Percentiles rank a stretch among this genome's conserved stretches.
phyloP scores from a whole-genome alignment of 2,888 invertebrate species.

The Cosmia pyralina region DNA sequence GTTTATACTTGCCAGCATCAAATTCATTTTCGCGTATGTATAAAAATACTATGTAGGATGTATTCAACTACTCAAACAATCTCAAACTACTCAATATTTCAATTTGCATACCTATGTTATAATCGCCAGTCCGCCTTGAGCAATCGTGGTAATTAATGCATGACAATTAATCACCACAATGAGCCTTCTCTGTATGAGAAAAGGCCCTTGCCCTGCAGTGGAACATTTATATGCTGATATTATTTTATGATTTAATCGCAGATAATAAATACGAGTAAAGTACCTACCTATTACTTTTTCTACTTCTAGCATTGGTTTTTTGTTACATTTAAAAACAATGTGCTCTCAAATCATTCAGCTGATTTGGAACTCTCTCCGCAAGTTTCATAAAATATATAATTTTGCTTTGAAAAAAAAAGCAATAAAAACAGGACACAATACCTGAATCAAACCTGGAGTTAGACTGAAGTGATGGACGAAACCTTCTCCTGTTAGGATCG shows the following conservation, averaged over 20 bases:
- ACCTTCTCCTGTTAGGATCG: neutral
- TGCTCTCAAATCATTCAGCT: neutral
- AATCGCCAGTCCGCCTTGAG: no score
- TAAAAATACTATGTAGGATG: neutral
- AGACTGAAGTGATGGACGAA: slow-evolving; percentile 10
- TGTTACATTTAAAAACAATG: neutral
- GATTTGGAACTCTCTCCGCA: neutral
- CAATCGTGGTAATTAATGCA: neutral
- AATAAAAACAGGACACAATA: neutral
- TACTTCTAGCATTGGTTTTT: neutral
- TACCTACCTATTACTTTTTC: neutral
- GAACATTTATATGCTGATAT: neutral
- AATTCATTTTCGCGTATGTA: neutral
- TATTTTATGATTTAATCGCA: neutral
- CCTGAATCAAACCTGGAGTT: neutral
- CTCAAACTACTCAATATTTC: neutral
- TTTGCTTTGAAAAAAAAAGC: neutral
- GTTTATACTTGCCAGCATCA: neutral
- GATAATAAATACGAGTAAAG: no score
- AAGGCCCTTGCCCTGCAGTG: neutral
- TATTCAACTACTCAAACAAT: neutral
- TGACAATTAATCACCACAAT: no score
- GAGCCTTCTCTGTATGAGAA: neutral
- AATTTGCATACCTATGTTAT: neutral
- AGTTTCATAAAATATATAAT: neutral